Conservation (phyloP, 2,113 vertebrate species). For the Dasyprocta punctata region DNA sequence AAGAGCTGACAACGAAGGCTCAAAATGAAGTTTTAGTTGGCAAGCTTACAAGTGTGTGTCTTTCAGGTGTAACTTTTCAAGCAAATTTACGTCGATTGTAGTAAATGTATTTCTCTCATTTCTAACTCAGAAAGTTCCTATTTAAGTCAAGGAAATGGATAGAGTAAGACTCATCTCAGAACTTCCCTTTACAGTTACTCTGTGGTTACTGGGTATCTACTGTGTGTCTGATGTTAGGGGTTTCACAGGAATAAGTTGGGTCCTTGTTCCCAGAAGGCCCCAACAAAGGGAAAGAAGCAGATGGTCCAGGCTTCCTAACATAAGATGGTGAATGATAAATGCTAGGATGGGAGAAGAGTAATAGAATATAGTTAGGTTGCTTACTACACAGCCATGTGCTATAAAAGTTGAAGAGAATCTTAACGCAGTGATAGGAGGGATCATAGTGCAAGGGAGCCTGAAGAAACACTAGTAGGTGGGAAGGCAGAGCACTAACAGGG, state of each 20-base stretch:
- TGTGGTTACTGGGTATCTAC: not conserved
- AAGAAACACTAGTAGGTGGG: too few relatives aligned
- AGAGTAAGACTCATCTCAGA: not conserved
- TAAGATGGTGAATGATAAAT: not conserved
- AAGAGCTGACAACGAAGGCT: conserved; percentile 1
- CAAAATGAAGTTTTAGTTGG: not conserved
- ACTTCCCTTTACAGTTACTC: not conserved
- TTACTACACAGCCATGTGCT: not conserved
- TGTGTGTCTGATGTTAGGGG: not conserved
- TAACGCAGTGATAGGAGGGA: not conserved
- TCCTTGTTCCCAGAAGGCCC: not conserved
- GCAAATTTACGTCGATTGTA: not conserved
- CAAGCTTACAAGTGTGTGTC: not conserved
- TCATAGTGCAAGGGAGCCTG: not conserved
- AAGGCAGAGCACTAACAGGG: not conserved
- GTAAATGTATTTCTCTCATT: not conserved
- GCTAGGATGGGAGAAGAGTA: not conserved
- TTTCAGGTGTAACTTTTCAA: not conserved
- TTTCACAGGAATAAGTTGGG: not conserved
- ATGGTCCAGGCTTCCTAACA: not conserved
- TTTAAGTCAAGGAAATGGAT: not conserved
- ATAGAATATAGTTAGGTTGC: not conserved
- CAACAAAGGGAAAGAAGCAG: not conserved
- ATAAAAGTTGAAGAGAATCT: not conserved
- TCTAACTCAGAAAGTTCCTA: not conserved